phyloP scores from a whole-genome alignment of 2,888 invertebrate species.

The Eurois occulta region DNA sequence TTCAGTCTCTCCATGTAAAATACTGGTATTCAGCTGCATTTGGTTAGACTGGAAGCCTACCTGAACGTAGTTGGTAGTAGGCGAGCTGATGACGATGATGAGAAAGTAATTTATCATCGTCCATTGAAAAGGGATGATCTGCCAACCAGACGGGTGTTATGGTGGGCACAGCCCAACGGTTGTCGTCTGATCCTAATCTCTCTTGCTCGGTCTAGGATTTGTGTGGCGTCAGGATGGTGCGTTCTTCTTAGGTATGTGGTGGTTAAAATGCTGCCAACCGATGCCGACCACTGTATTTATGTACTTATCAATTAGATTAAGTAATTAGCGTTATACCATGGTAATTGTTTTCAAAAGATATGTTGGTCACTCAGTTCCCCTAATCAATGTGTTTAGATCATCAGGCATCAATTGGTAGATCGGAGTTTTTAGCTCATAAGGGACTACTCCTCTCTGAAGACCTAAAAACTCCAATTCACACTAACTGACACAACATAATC shows the following conservation, averaged over 20 bases:
- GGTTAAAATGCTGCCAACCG: background rate
- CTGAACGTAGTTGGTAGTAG: background rate
- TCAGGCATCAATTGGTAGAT: too few relatives aligned
- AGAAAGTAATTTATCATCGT: background rate
- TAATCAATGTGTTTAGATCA: background rate
- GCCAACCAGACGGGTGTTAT: background rate
- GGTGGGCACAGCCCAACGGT: background rate
- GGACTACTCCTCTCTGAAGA: too few relatives aligned
- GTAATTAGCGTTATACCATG: background rate
- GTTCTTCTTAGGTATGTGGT: too few relatives aligned
- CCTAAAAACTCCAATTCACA: background rate
- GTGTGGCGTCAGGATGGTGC: too few relatives aligned
- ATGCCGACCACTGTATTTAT: background rate
- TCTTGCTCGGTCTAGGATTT: background rate
- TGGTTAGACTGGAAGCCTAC: background rate
- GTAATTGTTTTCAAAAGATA: background rate
- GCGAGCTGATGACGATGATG: background rate
- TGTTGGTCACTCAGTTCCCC: background rate
- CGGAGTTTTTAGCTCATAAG: too few relatives aligned
- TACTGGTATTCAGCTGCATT: background rate
- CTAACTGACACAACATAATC: constrained; percentile 12
- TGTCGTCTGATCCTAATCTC: background rate
- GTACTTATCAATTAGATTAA: background rate
- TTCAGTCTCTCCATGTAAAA: background rate
- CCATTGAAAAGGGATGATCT: background rate